Percentiles rank a stretch among this genome's conserved stretches.
Conservation (phyloP, 37 sponge, comb jelly and placozoan genomes). For the Spongilla lacustris region DNA sequence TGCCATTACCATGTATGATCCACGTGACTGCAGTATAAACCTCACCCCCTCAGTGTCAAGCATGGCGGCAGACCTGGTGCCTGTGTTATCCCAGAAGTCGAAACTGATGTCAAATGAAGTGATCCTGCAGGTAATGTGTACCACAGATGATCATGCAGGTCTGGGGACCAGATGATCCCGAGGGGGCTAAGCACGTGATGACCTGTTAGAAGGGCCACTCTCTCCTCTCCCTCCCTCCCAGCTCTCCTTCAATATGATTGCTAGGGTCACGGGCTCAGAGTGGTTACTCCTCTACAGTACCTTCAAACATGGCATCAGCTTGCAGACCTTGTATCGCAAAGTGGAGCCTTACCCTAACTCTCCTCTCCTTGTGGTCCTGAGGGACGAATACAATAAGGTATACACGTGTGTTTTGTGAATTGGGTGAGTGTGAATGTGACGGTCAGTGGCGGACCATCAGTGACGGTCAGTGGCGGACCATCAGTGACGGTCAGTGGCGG, state of each 20-base stretch:
- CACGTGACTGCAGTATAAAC: no score
- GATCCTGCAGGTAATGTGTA: neutral
- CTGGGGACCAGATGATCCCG: neutral
- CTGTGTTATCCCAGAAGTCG: neutral
- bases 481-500: no score
- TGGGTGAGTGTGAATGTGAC: no score
- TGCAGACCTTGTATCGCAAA: constrained; percentile 86
- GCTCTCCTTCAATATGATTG: neutral
- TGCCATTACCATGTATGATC: no score
- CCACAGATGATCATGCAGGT: neutral
- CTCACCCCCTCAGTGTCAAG: neutral
- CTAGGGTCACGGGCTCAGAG: constrained; percentile 62
- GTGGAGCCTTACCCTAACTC: constrained; percentile 31
- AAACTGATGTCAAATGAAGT: neutral
- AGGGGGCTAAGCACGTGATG: no score
- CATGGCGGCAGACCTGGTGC: neutral
- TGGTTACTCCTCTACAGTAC: constrained; percentile 88
- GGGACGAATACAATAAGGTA: constrained; percentile 61
- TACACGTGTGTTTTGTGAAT: neutral
- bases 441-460: no score
- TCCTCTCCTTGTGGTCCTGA: constrained; percentile 54
- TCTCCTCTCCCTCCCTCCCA: constrained; percentile 54
- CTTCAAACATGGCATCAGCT: constrained; percentile 86
- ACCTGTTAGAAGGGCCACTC: no score
- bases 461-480: no score